Evolutionary conservation across 1,140 invertebrate species (phyloP).

Genomic region (Myzus persicae): DNA sequence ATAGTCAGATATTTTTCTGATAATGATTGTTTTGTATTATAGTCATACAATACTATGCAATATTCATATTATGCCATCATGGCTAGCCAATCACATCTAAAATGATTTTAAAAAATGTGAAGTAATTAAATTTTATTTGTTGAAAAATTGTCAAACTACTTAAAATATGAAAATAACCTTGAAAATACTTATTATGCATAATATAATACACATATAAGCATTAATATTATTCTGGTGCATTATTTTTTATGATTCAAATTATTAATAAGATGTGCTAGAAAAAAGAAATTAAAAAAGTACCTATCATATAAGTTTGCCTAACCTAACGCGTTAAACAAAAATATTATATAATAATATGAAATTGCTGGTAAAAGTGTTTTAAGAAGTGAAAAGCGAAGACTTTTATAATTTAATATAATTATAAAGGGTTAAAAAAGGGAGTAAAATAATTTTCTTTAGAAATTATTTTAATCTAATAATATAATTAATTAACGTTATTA

Average conservation of each 20-base stretch:
- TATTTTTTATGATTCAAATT: background rate
- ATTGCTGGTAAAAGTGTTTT: background rate
- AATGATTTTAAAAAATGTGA: too few species aligned
- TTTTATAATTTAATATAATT: slow-evolving; percentile 27
- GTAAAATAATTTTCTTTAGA: slow-evolving; percentile 31
- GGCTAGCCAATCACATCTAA: too few species aligned
- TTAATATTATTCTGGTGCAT: background rate
- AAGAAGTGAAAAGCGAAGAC: background rate
- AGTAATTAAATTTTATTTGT: too few species aligned
- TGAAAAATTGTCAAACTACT: too few species aligned
- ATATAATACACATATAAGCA: too few species aligned
- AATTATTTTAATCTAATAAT: slow-evolving; percentile 43
- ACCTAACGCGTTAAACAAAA: background rate
- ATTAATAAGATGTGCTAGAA: background rate
- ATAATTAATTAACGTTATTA: slow-evolving; percentile 48
- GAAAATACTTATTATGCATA: too few species aligned
- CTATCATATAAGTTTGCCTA: background rate
- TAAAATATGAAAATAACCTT: too few species aligned
- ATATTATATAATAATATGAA: slow-evolving; percentile 1
- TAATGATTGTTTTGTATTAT: too few species aligned
- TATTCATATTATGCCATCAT: too few species aligned
- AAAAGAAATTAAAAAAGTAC: background rate
- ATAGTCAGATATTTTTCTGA: too few species aligned
- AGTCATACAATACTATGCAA: too few species aligned
- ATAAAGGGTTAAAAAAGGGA: slow-evolving; percentile 27